Evolutionary conservation across 2,888 invertebrate genomes (phyloP).

Genomic region (Epinotia nisella): DNA sequence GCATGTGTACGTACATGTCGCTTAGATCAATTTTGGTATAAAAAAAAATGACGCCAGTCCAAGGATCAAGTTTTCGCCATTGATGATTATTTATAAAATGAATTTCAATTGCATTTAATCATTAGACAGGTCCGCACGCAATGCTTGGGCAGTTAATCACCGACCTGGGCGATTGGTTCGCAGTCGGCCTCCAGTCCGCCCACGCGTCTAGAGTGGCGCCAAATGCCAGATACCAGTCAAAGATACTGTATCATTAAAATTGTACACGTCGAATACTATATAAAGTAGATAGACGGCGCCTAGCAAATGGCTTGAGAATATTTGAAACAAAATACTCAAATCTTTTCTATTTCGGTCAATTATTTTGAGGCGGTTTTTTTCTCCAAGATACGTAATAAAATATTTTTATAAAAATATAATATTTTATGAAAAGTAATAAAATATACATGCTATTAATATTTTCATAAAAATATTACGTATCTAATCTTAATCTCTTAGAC

Average conservation of each 20-base stretch:
- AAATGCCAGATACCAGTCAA: slow-evolving; percentile 49
- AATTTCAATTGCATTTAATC: slow-evolving; percentile 40
- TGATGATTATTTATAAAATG: slow-evolving; percentile 32
- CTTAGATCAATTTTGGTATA: background rate
- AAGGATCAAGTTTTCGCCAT: slow-evolving; percentile 9
- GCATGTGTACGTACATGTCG: background rate
- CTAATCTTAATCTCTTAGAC: too few species aligned
- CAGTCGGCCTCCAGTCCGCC: slow-evolving; percentile 69
- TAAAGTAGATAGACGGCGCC: slow-evolving; percentile 5
- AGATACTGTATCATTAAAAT: slow-evolving; percentile 47
- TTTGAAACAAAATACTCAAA: background rate
- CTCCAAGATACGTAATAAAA: too few species aligned
- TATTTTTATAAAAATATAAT: too few species aligned
- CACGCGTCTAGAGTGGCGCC: slow-evolving; percentile 60
- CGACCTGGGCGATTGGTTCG: slow-evolving; percentile 49
- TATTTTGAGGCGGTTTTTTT: too few species aligned
- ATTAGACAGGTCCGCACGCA: slow-evolving; percentile 39
- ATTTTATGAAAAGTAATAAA: too few species aligned
- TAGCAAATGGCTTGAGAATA: background rate
- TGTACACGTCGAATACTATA: slow-evolving; percentile 20
- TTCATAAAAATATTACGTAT: too few species aligned
- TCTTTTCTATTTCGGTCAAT: too few species aligned
- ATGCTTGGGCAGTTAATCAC: slow-evolving; percentile 42
- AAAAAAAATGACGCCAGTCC: background rate
- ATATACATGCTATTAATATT: too few species aligned